A percentile compares a stretch with the other conserved stretches of the same genome.
phyloP scores from a whole-genome alignment of 2,113 vertebrate species.

The Caretta caretta region DNA sequence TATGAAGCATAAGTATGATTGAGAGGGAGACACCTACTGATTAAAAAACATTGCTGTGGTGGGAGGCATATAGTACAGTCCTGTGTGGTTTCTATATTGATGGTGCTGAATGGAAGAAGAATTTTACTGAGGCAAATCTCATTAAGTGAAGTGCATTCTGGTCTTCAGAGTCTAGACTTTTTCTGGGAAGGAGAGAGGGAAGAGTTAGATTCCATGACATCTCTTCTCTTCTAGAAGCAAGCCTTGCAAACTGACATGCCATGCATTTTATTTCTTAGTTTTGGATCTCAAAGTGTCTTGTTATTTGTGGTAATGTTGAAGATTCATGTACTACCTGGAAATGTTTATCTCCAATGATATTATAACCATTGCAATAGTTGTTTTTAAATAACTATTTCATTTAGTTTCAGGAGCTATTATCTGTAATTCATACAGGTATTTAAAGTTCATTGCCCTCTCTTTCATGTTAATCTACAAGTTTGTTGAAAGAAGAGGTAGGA shows the following conservation, averaged over 20 bases:
- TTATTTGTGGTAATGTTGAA: background rate
- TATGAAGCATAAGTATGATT: slow-evolving; percentile 1
- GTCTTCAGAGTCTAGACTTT: slow-evolving; percentile 78
- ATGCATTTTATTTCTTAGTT: background rate
- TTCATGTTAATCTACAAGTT: background rate
- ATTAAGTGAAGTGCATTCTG: slow-evolving; percentile 65
- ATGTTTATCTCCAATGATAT: background rate
- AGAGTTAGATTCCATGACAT: slow-evolving; percentile 4
- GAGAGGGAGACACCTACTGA: slow-evolving; percentile 3
- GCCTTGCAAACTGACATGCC: background rate
- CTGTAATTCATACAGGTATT: background rate
- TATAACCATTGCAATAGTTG: background rate
- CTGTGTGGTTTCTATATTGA: slow-evolving; percentile 59
- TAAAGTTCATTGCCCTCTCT: background rate
- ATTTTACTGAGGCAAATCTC: background rate
- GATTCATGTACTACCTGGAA: background rate
- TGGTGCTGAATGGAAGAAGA: slow-evolving; percentile 39
- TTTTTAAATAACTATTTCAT: background rate
- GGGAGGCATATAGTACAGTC: slow-evolving; percentile 51
- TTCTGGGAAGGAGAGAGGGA: slow-evolving; percentile 65
- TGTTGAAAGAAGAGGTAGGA: background rate
- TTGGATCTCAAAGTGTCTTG: background rate
- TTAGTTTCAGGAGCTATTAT: background rate
- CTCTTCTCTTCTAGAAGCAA: slow-evolving; percentile 9
- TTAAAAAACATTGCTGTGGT: slow-evolving; percentile 56